Percentiles rank a stretch among this genome's conserved stretches.
Evolutionary conservation across 2,113 vertebrate species (phyloP).

Genomic region (Oryzias curvinotus): DNA sequence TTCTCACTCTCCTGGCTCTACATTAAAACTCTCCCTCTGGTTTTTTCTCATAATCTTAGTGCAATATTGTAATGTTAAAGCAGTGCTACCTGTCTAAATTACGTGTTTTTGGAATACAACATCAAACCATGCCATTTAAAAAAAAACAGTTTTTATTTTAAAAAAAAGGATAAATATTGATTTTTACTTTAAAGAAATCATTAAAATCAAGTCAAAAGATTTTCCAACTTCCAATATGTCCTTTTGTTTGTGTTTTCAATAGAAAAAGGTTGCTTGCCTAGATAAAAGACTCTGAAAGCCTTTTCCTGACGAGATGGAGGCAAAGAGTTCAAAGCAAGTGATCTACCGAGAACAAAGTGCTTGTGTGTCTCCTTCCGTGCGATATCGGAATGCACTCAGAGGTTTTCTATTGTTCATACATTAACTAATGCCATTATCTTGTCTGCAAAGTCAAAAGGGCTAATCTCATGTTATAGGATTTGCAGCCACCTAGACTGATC

Average conservation of each 20-base stretch:
- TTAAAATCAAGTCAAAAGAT: neutral
- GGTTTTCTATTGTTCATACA: constrained; percentile 68
- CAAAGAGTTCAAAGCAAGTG: constrained; percentile 36
- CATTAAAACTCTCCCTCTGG: constrained; percentile 51
- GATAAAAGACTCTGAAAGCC: constrained; percentile 11
- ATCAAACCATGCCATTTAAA: no score
- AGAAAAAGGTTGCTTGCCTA: constrained; percentile 7
- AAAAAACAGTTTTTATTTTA: no score
- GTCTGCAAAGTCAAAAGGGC: constrained; percentile 73
- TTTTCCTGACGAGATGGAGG: constrained; percentile 26
- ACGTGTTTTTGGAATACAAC: no score
- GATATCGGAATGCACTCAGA: constrained; percentile 63
- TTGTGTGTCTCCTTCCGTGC: constrained; percentile 32
- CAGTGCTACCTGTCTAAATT: neutral
- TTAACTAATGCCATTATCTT: constrained; percentile 80
- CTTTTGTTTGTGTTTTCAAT: constrained; percentile 4
- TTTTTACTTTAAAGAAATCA: neutral
- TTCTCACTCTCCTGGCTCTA: constrained; percentile 50
- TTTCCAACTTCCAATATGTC: no score
- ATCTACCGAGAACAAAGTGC: constrained; percentile 48
- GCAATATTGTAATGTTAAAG: constrained; percentile 39
- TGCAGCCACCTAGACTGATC: constrained; percentile 73
- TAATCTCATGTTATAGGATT: constrained; percentile 80
- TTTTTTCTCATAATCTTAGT: constrained; percentile 35
- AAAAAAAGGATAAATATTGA: neutral